These are phyloP conservation scores for Anthonomus grandis DNA, from an alignment of 1,140 invertebrate genomes.

Conservation along the genomic window DNA sequence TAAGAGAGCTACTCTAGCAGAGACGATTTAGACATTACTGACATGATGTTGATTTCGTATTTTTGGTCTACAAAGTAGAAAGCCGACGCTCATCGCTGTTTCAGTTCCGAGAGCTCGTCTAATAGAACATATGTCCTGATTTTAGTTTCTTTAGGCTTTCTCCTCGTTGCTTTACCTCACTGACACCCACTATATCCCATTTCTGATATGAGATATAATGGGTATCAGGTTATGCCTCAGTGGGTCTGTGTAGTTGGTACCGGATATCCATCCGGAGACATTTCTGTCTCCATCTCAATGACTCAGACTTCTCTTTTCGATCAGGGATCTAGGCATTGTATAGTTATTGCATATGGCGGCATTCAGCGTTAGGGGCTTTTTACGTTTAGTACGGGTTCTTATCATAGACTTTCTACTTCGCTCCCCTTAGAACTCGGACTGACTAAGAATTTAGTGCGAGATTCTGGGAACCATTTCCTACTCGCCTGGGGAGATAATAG, in stretches of 20 bases:
- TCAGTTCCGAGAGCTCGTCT: no score
- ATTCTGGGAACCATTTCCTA: conserved; percentile 16
- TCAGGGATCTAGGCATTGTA: conserved; percentile 5
- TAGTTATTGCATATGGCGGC: conserved; percentile 16
- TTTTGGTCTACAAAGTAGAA: no score
- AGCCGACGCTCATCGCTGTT: no score
- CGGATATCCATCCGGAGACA: no score
- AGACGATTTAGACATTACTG: no score
- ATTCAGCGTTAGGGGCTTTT: conserved; percentile 4
- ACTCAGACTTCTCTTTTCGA: conserved; percentile 15
- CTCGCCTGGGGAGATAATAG: conserved; percentile 19
- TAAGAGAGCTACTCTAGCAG: no score
- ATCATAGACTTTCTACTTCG: conserved; percentile 14
- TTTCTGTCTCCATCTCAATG: no score
- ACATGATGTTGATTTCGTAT: no score
- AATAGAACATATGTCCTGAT: conserved; percentile 20
- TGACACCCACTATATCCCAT: conserved; percentile 21
- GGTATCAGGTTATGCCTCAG: no score
- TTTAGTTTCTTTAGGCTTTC: conserved; percentile 17
- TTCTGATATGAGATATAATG: no score
- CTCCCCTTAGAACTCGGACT: conserved; percentile 19
- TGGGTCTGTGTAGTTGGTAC: no score
- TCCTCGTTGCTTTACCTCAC: conserved; percentile 13
- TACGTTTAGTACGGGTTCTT: conserved; percentile 17
- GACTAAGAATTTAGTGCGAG: conserved; percentile 19